Base-by-base conservation (phyloP, 2,888 invertebrate species). In the Hylaea fasciaria region DNA sequence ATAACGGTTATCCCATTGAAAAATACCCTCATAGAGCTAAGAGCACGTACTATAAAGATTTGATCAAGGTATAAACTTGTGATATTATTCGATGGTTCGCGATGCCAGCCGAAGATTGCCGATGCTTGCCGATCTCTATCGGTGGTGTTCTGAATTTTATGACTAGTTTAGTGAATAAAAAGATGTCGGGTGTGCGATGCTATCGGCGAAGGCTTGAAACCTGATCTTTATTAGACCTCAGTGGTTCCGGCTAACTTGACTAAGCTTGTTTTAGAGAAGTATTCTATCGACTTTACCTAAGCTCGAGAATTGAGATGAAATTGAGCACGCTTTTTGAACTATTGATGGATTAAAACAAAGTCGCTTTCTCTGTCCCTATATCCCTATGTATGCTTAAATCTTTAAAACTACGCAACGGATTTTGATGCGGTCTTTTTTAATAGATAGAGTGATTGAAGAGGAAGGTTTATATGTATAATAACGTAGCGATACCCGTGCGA, bases 41-140 rank as follows among this genome's bases (percentile, higher is more conserved):
- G n/a, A 53, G 43, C 59, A 53, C 56, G 62, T 59, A 62, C 48
- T 62, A 60, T 60, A 66, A 64, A 85, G 87, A 87, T 87, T 78
- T 66, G 74, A 87, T 87, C 87, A 69, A 65, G 43, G 67, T 78
- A 80, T 88, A 88, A 88, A 89, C 82, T 76, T 77, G 71, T 77
- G 74, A 82, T 80, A 85, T 87, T 87, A 89, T 88, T 83, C 77
- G 82, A 81, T 80, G 73, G 73, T 56, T 66, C 58, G 67, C 77
- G 84, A 85, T 84, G 76, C 72, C 70, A 65, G 64, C 73, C 80
- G 79, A 70, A 75, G 86, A 83, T 82, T 76, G 73, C 72, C 78
- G 80, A 80, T 51, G 51, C 1, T 52, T 44, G 61, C 69, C 72
- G 86, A 86, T 86, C 70, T 56, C 69, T 83, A 86, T 86, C 86